Evolutionary conservation across 2,797 vertebrate species (phyloP), one percentile per base, ranked within the genome.

Genomic region (Artibeus jamaicensis): DNA sequence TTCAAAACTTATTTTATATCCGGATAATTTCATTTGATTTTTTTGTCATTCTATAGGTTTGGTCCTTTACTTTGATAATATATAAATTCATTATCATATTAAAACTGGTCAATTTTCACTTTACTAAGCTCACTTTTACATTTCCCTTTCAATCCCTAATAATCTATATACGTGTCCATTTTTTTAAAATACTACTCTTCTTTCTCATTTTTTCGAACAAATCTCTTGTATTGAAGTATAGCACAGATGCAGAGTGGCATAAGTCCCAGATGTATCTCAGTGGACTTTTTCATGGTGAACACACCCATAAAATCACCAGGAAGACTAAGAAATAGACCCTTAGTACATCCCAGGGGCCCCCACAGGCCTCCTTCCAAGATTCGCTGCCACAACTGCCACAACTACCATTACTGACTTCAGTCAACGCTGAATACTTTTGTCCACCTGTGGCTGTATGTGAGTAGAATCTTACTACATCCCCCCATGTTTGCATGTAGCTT

Each of bases 341-440:
- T 42, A 48, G 12, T 9, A 3, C 6, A 71, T n/a, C 21, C 24
- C 46, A 37, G 65, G n/a, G 10, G 1, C 6, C 4, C 26, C 59
- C 9, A 26, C 8, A 6, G 5, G 5, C 1, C 10, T 42, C 19
- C 3, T 14, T 26, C 5, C 39, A 21, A 34, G n/a, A 0, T 70
- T 86, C 50, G 2, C 8, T 26, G 11, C 16, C 37, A 29, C 1
- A 5, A 26, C 8, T 26, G 11, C 16, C 37, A 29, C 1, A 5
- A 26, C 57, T 32, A 6, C 15, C 11, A 26, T 67, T 18, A 37
- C 37, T 29, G 44, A 46, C 29, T 32, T 59, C n/a, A 11, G 7
- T 15, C n/a, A 21, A 14, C 2, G 59, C 32, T 6, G 19, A 48
- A 7, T 50, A 9, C 5, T 42, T 34, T 42, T 50, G 12, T 32